Percentiles rank a stretch among this genome's conserved stretches.
Evolutionary conservation across 2,113 vertebrate genomes (phyloP).

Genomic region (Odontophorus gujanensis): DNA sequence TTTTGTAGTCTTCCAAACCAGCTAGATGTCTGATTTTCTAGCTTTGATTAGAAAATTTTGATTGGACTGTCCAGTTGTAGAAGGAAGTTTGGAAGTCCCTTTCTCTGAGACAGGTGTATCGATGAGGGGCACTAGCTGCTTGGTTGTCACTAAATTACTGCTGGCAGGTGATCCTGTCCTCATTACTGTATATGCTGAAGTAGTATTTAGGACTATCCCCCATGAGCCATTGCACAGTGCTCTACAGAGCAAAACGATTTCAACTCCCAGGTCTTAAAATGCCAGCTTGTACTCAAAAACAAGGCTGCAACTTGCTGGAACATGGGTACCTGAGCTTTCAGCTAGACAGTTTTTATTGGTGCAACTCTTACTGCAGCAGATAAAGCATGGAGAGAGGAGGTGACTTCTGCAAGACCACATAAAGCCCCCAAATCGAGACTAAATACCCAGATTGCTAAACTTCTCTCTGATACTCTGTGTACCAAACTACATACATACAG

Average conservation of each 20-base stretch:
- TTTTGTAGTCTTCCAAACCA: neutral
- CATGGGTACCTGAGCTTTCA: neutral
- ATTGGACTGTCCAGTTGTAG: neutral
- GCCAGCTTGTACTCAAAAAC: neutral
- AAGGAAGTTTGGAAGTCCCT: neutral
- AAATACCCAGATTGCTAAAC: rapidly evolving
- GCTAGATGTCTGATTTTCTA: neutral
- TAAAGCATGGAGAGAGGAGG: neutral
- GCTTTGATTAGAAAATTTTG: neutral
- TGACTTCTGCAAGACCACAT: neutral
- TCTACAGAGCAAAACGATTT: neutral
- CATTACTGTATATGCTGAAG: neutral
- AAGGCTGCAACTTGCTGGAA: neutral
- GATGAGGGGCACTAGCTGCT: neutral
- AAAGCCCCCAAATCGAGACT: neutral
- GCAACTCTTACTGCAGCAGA: neutral
- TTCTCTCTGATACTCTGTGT: neutral
- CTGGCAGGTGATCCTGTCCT: neutral
- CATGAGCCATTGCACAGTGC: neutral
- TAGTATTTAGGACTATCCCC: neutral
- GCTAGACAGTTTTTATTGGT: neutral
- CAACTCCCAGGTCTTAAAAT: neutral
- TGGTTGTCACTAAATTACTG: neutral
- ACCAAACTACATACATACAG: neutral
- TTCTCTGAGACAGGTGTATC: neutral